Evolutionary conservation across 2,888 invertebrate species (phyloP).

Genomic region (Rhodophaea formosa): DNA sequence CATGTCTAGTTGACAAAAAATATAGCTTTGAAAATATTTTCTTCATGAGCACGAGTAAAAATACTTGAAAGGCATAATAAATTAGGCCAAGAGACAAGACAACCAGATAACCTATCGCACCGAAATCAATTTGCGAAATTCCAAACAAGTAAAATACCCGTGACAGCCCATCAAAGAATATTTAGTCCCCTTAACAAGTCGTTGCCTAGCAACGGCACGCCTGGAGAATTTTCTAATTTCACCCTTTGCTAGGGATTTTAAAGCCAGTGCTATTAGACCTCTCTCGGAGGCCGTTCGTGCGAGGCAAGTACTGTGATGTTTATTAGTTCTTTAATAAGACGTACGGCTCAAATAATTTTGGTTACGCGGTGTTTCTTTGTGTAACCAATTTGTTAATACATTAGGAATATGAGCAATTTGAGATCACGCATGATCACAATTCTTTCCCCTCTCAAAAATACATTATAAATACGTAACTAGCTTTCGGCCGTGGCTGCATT

Average conservation of each 20-base stretch:
- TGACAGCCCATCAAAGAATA: constrained; percentile 20
- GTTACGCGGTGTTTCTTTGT: background rate
- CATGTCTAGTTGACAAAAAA: too few species aligned
- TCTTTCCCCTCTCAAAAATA: background rate
- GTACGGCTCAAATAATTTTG: constrained; percentile 2
- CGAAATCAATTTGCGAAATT: constrained; percentile 2
- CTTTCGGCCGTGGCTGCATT: too few species aligned
- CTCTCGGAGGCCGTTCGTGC: background rate
- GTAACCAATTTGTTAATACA: background rate
- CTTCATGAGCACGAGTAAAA: background rate
- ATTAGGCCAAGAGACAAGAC: background rate
- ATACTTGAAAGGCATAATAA: background rate
- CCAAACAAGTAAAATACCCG: constrained; percentile 1
- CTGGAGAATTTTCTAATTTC: constrained; percentile 49
- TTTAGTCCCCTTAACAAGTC: constrained; percentile 27
- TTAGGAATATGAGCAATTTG: background rate
- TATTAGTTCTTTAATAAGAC: constrained; percentile 3
- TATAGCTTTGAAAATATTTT: background rate
- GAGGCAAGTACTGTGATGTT: constrained; percentile 1
- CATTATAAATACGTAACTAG: too few species aligned
- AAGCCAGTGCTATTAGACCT: constrained; percentile 7
- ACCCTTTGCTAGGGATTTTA: constrained; percentile 36
- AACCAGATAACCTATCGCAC: background rate
- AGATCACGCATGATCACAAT: background rate
- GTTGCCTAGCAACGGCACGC: constrained; percentile 70